Conservation (phyloP, 2,113 vertebrate genomes). For the Trogon surrucura region DNA sequence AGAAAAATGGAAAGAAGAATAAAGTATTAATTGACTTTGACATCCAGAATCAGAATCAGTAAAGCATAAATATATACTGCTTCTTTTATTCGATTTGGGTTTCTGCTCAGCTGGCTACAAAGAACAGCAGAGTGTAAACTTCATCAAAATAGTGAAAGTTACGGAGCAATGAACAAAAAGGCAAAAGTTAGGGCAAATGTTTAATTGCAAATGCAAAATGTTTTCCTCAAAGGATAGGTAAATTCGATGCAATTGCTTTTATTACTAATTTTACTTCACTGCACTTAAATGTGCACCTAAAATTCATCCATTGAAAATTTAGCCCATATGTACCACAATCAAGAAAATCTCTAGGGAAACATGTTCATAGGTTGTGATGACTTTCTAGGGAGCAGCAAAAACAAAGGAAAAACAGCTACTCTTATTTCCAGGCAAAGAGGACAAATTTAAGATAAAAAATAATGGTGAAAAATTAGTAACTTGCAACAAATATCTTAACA, state of each 20-base stretch:
- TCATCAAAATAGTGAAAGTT: not conserved
- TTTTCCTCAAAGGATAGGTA: slow-evolving; percentile 28
- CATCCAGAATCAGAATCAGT: not conserved
- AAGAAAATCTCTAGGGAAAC: not conserved
- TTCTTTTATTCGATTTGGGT: not conserved
- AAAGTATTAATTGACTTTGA: not conserved
- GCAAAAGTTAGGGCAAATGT: not conserved
- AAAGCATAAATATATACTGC: not conserved
- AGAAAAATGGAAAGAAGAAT: not conserved
- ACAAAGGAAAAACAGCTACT: not conserved
- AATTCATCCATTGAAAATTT: not conserved
- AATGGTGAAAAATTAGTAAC: rapidly evolving
- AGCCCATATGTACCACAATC: not conserved
- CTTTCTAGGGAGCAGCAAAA: slow-evolving; percentile 6
- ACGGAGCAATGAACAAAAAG: not conserved
- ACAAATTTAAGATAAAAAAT: not conserved
- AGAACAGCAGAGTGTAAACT: not conserved
- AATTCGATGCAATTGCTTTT: slow-evolving; percentile 16
- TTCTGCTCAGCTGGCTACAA: not conserved
- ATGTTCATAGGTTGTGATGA: not conserved
- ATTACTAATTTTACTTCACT: slow-evolving; percentile 17
- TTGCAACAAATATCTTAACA: not conserved
- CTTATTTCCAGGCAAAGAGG: not conserved
- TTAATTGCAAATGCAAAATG: not conserved
- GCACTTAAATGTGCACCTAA: not conserved